Evolutionary conservation across 2,113 vertebrate species (phyloP).

Genomic region (Calypte anna): DNA sequence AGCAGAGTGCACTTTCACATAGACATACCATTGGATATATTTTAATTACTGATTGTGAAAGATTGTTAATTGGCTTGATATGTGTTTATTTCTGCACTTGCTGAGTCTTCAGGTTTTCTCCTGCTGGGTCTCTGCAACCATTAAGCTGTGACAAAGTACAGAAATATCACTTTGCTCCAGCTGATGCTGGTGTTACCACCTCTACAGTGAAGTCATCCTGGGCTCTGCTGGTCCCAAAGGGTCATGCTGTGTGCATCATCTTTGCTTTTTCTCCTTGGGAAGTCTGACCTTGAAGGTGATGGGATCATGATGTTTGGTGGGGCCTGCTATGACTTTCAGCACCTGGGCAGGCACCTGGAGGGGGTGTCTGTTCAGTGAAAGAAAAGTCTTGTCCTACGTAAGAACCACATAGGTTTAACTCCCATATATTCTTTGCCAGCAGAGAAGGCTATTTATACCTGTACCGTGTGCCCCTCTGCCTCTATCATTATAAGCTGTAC

Average conservation of each 20-base stretch:
- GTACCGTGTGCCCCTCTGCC: neutral
- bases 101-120: neutral
- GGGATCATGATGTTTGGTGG: neutral
- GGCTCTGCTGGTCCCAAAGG: neutral
- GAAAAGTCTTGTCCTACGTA: neutral
- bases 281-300: neutral
- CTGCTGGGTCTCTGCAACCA: neutral
- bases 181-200: neutral
- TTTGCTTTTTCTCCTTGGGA: neutral
- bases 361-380: neutral
- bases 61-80: neutral
- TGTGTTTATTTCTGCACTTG: neutral
- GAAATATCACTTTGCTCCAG: neutral
- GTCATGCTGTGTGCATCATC: neutral
- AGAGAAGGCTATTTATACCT: neutral
- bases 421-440: neutral
- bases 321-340: neutral
- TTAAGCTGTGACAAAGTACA: neutral
- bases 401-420: neutral
- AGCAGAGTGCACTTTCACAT: neutral
- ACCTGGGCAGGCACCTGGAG: neutral
- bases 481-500: neutral
- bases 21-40: neutral
- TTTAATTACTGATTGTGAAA: neutral
- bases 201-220: neutral